phyloP scores from a whole-genome alignment of 2,797 vertebrate genomes.

The Pithecia hirsuta region DNA sequence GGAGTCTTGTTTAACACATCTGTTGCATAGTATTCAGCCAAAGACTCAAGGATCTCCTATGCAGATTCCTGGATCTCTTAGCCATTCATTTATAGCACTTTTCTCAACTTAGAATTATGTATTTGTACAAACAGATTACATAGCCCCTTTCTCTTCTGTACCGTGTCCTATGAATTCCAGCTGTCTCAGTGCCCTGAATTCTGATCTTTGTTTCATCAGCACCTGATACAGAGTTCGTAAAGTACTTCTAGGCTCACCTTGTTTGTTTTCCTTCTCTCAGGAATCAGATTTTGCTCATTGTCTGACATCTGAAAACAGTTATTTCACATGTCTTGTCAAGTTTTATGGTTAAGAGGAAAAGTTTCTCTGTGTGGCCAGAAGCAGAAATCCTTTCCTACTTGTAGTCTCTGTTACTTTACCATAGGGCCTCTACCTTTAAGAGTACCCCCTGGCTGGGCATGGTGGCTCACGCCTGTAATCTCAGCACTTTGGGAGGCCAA shows the following conservation, averaged over 20 bases:
- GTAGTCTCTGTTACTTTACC: neutral
- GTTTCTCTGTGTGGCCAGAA: conserved; percentile 17
- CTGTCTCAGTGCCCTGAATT: neutral
- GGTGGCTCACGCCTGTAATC: too few species aligned
- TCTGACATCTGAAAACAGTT: neutral
- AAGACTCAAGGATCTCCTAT: neutral
- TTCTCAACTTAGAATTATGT: conserved; percentile 34
- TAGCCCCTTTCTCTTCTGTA: neutral
- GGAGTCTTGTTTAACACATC: neutral
- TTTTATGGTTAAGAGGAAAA: conserved; percentile 17
- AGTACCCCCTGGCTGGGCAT: neutral
- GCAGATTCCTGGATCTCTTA: neutral
- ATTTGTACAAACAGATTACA: conserved; percentile 23
- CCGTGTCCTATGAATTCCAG: neutral
- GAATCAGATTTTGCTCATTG: conserved; percentile 31
- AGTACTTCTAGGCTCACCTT: neutral
- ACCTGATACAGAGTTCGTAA: neutral
- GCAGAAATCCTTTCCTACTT: neutral
- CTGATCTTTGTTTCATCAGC: neutral
- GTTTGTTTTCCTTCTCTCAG: neutral
- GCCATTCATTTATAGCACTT: neutral
- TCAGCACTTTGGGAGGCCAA: too few species aligned
- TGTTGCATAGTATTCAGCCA: neutral
- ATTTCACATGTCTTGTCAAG: conserved; percentile 30
- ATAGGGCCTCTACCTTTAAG: neutral